Percentiles rank a stretch among this genome's conserved stretches.
These are phyloP conservation scores for Monopis laevigella DNA, from an alignment of 2,888 invertebrate species.

Conservation along the genomic window DNA sequence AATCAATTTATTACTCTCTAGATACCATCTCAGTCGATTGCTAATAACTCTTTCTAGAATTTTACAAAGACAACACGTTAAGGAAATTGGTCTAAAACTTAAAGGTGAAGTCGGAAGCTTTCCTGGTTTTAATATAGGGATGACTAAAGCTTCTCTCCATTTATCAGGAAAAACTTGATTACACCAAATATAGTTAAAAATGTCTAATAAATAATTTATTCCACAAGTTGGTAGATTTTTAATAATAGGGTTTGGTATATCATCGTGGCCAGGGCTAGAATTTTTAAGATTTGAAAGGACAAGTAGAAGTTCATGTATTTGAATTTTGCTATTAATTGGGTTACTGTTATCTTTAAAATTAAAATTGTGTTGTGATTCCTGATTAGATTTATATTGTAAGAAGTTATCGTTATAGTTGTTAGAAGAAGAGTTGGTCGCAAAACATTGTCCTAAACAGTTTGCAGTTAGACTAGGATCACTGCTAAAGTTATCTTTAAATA, in stretches of 20 bases:
- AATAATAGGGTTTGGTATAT: constrained; percentile 17
- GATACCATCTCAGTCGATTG: constrained; percentile 17
- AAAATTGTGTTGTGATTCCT: neutral
- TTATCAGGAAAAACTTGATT: constrained; percentile 18
- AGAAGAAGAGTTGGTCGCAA: constrained; percentile 16
- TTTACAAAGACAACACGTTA: constrained; percentile 18
- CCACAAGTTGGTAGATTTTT: constrained; percentile 16
- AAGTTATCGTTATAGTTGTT: constrained; percentile 16
- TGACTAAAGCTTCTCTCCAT: constrained; percentile 18
- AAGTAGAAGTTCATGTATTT: constrained; percentile 14
- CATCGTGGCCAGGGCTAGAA: constrained; percentile 18
- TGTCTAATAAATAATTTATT: constrained; percentile 13
- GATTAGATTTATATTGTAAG: constrained; percentile 1
- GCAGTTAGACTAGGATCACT: neutral
- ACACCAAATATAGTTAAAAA: constrained; percentile 3
- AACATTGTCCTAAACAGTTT: constrained; percentile 12
- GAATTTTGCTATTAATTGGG: neutral
- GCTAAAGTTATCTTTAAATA: neutral
- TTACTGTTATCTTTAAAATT: neutral
- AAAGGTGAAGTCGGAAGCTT: constrained; percentile 12
- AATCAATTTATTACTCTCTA: constrained; percentile 10
- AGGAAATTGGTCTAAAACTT: constrained; percentile 19
- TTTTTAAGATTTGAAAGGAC: constrained; percentile 12
- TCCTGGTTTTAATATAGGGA: constrained; percentile 19
- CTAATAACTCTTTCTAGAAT: constrained; percentile 18